Evolutionary conservation across 35 echinoderm and acorn worm genomes (phyloP).

Genomic region (Holothuria glaberrima): DNA sequence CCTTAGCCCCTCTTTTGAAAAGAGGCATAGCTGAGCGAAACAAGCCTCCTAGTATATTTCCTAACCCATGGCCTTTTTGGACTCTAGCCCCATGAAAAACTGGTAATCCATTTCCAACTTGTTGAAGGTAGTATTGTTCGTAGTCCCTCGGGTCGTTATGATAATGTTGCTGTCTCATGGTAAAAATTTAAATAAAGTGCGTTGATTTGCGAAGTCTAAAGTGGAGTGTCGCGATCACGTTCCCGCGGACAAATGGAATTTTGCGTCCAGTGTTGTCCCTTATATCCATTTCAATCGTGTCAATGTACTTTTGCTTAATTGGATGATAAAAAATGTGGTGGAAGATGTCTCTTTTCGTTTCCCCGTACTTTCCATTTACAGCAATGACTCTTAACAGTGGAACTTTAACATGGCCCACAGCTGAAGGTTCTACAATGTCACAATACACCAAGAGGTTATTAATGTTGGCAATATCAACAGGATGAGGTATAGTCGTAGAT

Average conservation of each 20-base stretch:
- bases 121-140: conserved; percentile 15
- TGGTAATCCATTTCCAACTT: conserved; percentile 2
- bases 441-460: conserved; percentile 62
- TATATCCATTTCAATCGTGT: conserved; percentile 71
- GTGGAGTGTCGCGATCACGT: too few species aligned
- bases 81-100: conserved; percentile 23
- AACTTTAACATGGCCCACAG: conserved; percentile 59
- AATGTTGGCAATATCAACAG: conserved; percentile 30
- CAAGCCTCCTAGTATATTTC: conserved; percentile 59
- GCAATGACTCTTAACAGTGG: conserved; percentile 59
- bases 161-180: not conserved
- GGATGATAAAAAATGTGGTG: conserved; percentile 64
- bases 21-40: conserved; percentile 49
- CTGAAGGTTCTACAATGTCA: conserved; percentile 66
- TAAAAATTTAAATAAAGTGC: conserved; percentile 25
- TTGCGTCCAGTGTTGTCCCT: too few species aligned
- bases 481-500: not conserved
- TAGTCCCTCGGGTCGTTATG: conserved; percentile 17
- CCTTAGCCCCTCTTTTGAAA: conserved; percentile 49
- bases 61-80: conserved; percentile 55
- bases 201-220: conserved; percentile 52
- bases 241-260: too few species aligned
- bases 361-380: conserved; percentile 35
- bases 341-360: conserved; percentile 30
- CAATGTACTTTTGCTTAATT: not conserved